These are phyloP conservation scores for Anoplolepis gracilipes DNA, from an alignment of 1,140 invertebrate genomes.

Conservation along the genomic window DNA sequence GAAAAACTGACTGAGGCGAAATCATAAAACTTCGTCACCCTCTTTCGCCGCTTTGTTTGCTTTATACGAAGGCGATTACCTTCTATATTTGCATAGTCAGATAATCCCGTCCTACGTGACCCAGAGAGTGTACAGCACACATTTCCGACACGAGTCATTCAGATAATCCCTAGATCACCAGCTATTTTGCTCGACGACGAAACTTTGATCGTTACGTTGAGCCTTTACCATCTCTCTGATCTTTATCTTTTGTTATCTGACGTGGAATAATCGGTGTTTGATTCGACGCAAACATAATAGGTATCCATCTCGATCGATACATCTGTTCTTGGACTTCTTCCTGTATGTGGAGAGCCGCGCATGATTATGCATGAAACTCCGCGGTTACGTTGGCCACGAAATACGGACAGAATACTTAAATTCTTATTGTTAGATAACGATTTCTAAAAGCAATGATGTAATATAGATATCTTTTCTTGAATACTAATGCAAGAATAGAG, in stretches of 20 bases:
- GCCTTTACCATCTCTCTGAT: neutral
- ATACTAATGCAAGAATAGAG: neutral
- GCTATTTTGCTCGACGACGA: neutral
- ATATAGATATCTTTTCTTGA: neutral
- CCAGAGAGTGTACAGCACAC: neutral
- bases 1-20: neutral
- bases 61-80: neutral
- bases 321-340: constrained; percentile 32
- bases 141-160: neutral
- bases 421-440: neutral
- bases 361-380: constrained; percentile 14
- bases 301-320: constrained; percentile 36
- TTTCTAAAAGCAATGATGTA: neutral
- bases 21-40: neutral
- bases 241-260: constrained; percentile 16
- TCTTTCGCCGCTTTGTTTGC: neutral
- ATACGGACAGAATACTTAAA: neutral
- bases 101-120: neutral
- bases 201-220: constrained; percentile 22
- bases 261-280: neutral
- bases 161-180: neutral
- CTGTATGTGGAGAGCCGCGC: neutral
- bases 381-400: neutral
- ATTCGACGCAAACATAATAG: constrained; percentile 10
- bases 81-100: neutral